Evolutionary conservation across 2,113 vertebrate species (phyloP), one percentile per base, ranked within the genome.

Genomic region (Trichomycterus rosablanca): DNA sequence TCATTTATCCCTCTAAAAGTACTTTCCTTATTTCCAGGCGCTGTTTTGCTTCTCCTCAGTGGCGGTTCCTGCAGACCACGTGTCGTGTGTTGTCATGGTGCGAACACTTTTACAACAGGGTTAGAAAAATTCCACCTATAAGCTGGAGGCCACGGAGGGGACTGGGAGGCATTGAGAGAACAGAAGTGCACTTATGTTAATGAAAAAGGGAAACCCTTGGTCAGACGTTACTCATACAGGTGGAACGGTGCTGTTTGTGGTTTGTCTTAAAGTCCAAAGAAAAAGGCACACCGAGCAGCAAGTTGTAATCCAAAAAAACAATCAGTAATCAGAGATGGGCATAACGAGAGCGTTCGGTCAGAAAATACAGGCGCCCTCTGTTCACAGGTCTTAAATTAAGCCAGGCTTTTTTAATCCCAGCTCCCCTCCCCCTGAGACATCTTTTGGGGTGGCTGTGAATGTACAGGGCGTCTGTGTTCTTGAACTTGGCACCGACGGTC

Each of bases 401-500:
- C n/a, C n/a, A n/a, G n/a, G n/a, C n/a, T n/a, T n/a, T n/a, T n/a
- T n/a, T n/a, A n/a, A n/a, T n/a, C n/a, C n/a, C n/a, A n/a, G n/a
- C n/a, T n/a, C n/a, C n/a, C n/a, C n/a, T n/a, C n/a, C n/a, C n/a
- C n/a, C n/a, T n/a, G n/a, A n/a, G n/a, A n/a, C 26, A 30, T 69
- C 19, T 26, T 45, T 64, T 54, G 71, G 58, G 55, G 63, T 66
- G 69, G 53, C 24, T 73, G 57, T 62, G 69, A 30, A 30, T 65
- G 60, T 64, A 75, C 35, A 12, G 78, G n/a, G n/a, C 66, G 63
- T 54, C 70, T 72, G 78, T 63, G 70, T 55, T 44, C 28, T 67
- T 67, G 58, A 44, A 71, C 5, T 74, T 67, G 48, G 57, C 61
- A 75, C 1, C 9, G n/a, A 26, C 26, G 28, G 52, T 59, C 60